Evolutionary conservation across 2,113 vertebrate species (phyloP).

Genomic region (Clarias batrachus): DNA sequence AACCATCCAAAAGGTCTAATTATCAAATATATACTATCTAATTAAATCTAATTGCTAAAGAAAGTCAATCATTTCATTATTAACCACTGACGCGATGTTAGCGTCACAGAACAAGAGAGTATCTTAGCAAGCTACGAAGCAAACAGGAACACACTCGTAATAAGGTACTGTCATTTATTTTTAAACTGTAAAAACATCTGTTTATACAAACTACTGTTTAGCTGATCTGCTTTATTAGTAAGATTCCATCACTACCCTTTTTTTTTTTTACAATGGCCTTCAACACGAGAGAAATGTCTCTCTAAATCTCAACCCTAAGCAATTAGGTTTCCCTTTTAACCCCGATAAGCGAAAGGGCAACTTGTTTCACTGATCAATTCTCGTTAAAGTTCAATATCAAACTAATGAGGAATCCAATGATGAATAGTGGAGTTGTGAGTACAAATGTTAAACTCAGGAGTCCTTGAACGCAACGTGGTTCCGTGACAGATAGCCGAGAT

Average conservation of each 20-base stretch:
- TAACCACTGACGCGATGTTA: not conserved
- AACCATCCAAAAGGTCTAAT: not conserved
- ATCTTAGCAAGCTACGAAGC: not conserved
- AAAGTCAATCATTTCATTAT: not conserved
- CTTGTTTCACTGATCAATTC: not conserved
- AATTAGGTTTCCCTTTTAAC: not conserved
- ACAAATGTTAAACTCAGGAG: not conserved
- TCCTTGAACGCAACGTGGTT: not conserved
- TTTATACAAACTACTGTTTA: not conserved
- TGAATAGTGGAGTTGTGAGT: not conserved
- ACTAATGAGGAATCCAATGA: not conserved
- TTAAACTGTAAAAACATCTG: not conserved
- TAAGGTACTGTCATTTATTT: not conserved
- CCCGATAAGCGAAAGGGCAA: not conserved
- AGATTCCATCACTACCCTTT: not conserved
- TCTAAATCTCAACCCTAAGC: not conserved
- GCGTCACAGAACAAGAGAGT: not conserved
- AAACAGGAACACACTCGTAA: not conserved
- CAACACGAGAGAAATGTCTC: not conserved
- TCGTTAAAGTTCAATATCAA: not conserved
- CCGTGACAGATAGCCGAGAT: not conserved
- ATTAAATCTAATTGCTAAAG: not conserved
- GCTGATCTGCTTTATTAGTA: not conserved
- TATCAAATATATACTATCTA: not conserved
- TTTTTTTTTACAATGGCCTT: not conserved